phyloP scores from a whole-genome alignment of 2,113 vertebrate species.

The Anoura caudifer region DNA sequence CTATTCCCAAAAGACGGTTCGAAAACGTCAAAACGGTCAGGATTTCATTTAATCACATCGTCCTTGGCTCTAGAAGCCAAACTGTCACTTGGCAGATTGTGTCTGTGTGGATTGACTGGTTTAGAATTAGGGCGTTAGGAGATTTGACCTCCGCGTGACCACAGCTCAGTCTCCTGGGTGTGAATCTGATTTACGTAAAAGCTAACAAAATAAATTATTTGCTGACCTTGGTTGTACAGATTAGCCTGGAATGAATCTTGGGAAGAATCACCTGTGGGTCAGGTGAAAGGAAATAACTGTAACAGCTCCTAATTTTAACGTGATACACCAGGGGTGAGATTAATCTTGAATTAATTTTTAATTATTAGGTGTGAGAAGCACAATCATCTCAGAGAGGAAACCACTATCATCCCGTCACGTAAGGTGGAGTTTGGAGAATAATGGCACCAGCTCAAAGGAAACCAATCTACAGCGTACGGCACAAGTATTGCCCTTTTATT shows the following conservation, averaged over 20 bases:
- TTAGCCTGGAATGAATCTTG: neutral
- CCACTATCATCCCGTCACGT: neutral
- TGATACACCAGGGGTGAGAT: neutral
- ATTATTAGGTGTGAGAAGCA: neutral
- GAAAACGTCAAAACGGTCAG: neutral
- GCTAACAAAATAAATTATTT: slow-evolving; percentile 11
- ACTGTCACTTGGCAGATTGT: neutral
- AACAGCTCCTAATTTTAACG: neutral
- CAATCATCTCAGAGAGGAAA: neutral
- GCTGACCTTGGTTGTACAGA: neutral
- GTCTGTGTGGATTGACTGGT: neutral
- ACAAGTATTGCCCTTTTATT: no score
- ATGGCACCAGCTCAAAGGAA: neutral
- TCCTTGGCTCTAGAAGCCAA: neutral
- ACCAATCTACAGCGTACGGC: neutral
- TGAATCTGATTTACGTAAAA: slow-evolving; percentile 8
- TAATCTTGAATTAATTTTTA: slow-evolving; percentile 43
- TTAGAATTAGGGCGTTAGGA: neutral
- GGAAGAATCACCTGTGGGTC: neutral
- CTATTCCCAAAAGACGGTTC: neutral
- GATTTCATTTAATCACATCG: neutral
- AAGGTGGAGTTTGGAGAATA: neutral
- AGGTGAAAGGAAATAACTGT: neutral
- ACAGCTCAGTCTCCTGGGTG: neutral
- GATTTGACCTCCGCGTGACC: neutral